These are phyloP conservation scores for Uria aalge DNA, from an alignment of 2,113 vertebrate genomes.

Conservation along the genomic window DNA sequence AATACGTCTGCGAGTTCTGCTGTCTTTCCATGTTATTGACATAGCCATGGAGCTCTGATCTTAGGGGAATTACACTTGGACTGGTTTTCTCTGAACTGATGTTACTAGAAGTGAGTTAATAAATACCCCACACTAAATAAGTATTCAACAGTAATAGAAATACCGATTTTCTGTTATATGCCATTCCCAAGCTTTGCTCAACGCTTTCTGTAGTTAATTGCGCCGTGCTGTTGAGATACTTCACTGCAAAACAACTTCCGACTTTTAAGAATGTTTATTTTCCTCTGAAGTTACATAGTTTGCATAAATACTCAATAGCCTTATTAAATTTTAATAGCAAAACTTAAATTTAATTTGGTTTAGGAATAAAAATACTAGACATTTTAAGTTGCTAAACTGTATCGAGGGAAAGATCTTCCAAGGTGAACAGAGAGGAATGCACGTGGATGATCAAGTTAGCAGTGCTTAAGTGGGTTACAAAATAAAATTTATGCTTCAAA, in stretches of 20 bases:
- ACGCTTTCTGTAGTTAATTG: not conserved
- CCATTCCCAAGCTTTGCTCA: not conserved
- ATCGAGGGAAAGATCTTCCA: not conserved
- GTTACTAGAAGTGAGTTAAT: slow-evolving; percentile 19
- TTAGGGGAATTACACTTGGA: not conserved
- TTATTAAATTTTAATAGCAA: not conserved
- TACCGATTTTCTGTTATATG: not conserved
- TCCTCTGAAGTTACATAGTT: not conserved
- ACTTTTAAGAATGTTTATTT: not conserved
- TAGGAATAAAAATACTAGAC: not conserved
- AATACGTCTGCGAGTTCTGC: not conserved
- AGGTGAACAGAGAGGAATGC: not conserved
- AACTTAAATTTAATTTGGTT: not conserved
- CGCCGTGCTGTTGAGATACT: not conserved
- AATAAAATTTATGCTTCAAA: not conserved
- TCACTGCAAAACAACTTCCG: not conserved
- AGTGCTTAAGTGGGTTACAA: not conserved
- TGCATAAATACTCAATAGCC: not conserved
- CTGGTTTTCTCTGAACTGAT: slow-evolving; percentile 1
- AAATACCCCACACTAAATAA: slow-evolving; percentile 10
- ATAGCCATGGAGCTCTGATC: not conserved
- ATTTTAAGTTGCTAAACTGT: not conserved
- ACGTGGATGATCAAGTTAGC: not conserved
- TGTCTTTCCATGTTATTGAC: not conserved
- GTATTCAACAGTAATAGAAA: not conserved